Base-by-base conservation (phyloP, 2,888 invertebrate genomes). In the Phoronis australis region DNA sequence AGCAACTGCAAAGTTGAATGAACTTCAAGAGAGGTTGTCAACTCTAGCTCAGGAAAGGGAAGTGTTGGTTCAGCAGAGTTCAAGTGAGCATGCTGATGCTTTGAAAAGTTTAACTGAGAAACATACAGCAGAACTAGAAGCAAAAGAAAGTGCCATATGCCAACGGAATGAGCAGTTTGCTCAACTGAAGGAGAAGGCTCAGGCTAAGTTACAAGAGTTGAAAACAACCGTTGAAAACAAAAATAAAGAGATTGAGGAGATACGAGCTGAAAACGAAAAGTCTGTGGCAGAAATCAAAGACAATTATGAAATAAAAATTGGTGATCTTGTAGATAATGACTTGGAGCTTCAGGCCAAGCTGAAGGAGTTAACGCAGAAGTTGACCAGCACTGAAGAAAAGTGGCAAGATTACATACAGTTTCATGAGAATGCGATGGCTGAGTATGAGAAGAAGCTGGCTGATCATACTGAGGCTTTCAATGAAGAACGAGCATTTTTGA, bases 401-500 rank as follows among this genome's bases (percentile, higher is more conserved):
- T 47, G 69, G 18, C 63, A 65, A 47, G 69, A 69, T 22, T 65
- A 64, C 48, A 68, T 67, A 35, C 63, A 66, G 48, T 61, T 51
- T 42, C 68, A 69, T 52, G 68, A 71, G 44, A 58, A 42, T 47
- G 64, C 64, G 38, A 53, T 69, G 20, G 62, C 64, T 26, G 64
- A 63, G 22, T 60, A 65, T 24, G 61, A 57, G 25, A 45, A 39
- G 24, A 61, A 60, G 44, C 41, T 64, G 2, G 64, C 63, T 15
- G 50, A 53, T 43, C 62, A 61, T 37, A 63, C 64, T 23, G 48
- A 56, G 21, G 47, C 55, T 18, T 51, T 59, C 3, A 58, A 58
- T 42, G 62, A 64, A 40, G 62, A 68, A 47, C 58, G 58, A 18
- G 53, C 57, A 18, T 44, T 56, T n/a, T 49, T 68, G n/a, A 60